Conservation (phyloP, 2,888 invertebrate species). For the Conchocele bisecta region DNA sequence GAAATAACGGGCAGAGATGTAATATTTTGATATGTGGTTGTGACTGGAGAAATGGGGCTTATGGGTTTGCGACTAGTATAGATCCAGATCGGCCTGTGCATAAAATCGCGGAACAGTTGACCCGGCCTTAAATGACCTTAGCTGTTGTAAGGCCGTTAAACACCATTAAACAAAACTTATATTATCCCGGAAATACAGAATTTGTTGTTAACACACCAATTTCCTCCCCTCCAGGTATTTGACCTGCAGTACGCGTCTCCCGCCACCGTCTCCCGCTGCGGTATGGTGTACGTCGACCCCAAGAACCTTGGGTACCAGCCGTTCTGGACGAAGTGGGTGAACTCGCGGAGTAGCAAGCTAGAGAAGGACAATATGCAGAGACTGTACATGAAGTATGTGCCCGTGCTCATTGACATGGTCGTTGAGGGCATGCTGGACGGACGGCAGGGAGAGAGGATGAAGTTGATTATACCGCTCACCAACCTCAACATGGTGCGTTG, state of each 20-base stretch:
- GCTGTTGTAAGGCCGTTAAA: no score
- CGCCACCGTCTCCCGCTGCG: conserved; percentile 95
- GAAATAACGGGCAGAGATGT: no score
- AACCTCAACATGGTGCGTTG: conserved; percentile 91
- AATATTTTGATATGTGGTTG: no score
- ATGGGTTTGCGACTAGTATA: no score
- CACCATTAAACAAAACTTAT: no score
- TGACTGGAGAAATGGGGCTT: no score
- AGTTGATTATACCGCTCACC: conserved; percentile 92
- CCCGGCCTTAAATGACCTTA: no score
- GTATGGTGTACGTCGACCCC: conserved; percentile 97
- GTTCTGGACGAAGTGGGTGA: conserved; percentile 92
- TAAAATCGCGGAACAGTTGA: no score
- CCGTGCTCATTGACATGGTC: conserved; percentile 88
- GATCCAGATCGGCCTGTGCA: no score
- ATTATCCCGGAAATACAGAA: no score
- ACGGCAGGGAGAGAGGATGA: conserved; percentile 87
- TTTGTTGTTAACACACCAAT: no score
- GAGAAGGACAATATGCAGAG: conserved; percentile 77
- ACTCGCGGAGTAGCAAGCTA: conserved; percentile 69
- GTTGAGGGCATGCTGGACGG: conserved; percentile 89
- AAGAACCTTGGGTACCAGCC: conserved; percentile 94
- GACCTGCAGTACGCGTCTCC: conserved; percentile 95
- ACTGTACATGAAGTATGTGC: conserved; percentile 90
- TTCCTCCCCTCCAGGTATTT: conserved; percentile 86